Evolutionary conservation across 2,888 invertebrate species (phyloP).

Genomic region (Plagodis pulveraria): DNA sequence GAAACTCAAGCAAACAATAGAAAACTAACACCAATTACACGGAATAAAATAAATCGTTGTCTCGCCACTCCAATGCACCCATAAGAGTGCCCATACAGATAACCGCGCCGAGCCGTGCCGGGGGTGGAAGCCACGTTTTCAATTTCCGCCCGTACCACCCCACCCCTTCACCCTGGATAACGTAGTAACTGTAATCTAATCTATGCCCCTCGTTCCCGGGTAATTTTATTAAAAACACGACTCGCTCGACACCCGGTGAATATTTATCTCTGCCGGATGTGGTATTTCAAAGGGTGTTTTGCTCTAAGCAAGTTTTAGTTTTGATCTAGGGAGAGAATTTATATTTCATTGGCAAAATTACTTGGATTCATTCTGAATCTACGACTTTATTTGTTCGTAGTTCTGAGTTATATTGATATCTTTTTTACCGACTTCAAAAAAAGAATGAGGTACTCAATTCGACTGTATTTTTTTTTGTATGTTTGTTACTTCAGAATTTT

Average conservation of each 20-base stretch:
- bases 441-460: too few relatives aligned
- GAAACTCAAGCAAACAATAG: not conserved
- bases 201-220: conserved; percentile 41
- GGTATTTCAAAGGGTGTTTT: conserved; percentile 51
- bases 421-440: too few relatives aligned
- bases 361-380: too few relatives aligned
- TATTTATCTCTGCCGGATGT: conserved; percentile 70
- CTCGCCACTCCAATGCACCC: conserved; percentile 58
- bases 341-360: too few relatives aligned
- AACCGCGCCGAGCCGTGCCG: conserved; percentile 40
- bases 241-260: conserved; percentile 57
- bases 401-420: too few relatives aligned
- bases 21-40: conserved; percentile 34
- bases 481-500: too few relatives aligned
- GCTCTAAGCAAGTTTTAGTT: conserved; percentile 10
- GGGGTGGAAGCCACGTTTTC: conserved; percentile 76
- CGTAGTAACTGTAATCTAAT: not conserved
- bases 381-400: too few relatives aligned
- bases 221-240: conserved; percentile 81
- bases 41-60: conserved; percentile 49
- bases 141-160: conserved; percentile 65
- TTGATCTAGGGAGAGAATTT: conserved; percentile 2
- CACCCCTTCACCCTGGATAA: conserved; percentile 33
- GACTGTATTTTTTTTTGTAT: too few relatives aligned
- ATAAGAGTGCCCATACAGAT: conserved; percentile 54